Evolutionary conservation across 1,140 invertebrate species (phyloP).

Genomic region (Drosophila aff.): DNA sequence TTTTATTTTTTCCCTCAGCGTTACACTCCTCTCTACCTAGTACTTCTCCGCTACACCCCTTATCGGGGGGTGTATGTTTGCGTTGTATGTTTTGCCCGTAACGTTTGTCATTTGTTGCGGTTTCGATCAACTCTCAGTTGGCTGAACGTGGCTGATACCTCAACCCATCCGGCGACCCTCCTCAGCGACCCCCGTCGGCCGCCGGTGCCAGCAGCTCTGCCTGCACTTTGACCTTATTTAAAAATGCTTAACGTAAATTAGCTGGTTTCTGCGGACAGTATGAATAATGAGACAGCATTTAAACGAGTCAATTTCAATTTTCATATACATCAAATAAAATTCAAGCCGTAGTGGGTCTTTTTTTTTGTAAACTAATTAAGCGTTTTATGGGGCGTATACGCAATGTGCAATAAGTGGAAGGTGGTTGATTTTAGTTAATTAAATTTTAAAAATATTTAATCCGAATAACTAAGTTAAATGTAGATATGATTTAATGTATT

Average conservation of each 20-base stretch:
- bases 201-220: conserved; percentile 1
- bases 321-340: conserved; percentile 30
- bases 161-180: background rate
- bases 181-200: background rate
- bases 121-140: conserved; percentile 77
- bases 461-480: too few species aligned
- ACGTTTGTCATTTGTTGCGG: conserved; percentile 83
- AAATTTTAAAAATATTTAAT: background rate
- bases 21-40: conserved; percentile 5
- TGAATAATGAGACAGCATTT: conserved; percentile 77
- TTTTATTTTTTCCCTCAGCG: conserved; percentile 51
- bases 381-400: conserved; percentile 73
- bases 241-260: conserved; percentile 83
- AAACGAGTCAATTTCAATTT: conserved; percentile 80
- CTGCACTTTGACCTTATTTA: conserved; percentile 72
- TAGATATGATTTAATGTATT: too few species aligned
- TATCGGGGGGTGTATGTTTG: conserved; percentile 19
- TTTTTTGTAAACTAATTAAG: conserved; percentile 57
- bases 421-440: background rate
- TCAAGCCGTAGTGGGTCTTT: background rate
- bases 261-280: conserved; percentile 74
- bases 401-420: conserved; percentile 25
- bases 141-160: conserved; percentile 45
- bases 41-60: background rate
- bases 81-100: conserved; percentile 63